Evolutionary conservation across 1,140 invertebrate genomes (phyloP), one percentile per base, ranked within the genome.

Genomic region (Drusus annulatus): DNA sequence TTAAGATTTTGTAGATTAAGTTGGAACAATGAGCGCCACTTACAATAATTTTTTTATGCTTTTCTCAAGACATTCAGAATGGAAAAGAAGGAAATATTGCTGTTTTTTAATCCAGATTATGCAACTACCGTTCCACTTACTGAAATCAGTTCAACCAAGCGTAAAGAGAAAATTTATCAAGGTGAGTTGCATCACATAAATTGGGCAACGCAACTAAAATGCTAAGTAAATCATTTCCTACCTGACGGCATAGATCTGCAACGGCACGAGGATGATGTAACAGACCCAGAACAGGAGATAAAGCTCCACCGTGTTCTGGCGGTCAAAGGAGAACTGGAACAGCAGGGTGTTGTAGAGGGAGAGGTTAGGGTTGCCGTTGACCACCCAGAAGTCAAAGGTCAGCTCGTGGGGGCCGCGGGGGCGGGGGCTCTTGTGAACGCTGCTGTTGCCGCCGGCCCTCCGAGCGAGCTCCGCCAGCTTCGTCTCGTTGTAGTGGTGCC

Each of bases 281-380:
- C 96, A 93, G 45, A 96, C 85, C 87, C 98, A 94, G 85, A 98
- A 98, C 17, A 97, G 89, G 74, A 98, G 88, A 89, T 98, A 98
- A 74, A 99, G 91, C 88, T 98, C 97, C 63, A 98, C 91, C 13
- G 97, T 96, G 87, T 98, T 97, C 89, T 98, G 96, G 86, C 94
- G 93, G 87, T 99, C 98, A 90, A 98, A 99, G 2, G 97, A 98
- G 87, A 98, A 99, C 87, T 99, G 97, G 90, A 97, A 98, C 79
- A 96, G 94, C 84, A 99, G 92, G 78, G 94, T 95, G 88, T 96
- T 98, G 81, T 94, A 94, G 23, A 93, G 91, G 76, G 94, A 95
- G 79, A 92, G 91, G 85, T 96, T 96, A 0, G 98, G 98, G 89
- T 97, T 96, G 56, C 98, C 97, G 91, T 99, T 99, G 0, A 99